Percentiles rank a stretch among this genome's conserved stretches.
Evolutionary conservation across 1,140 invertebrate species (phyloP).

Genomic region (Lasaia peninsularis): DNA sequence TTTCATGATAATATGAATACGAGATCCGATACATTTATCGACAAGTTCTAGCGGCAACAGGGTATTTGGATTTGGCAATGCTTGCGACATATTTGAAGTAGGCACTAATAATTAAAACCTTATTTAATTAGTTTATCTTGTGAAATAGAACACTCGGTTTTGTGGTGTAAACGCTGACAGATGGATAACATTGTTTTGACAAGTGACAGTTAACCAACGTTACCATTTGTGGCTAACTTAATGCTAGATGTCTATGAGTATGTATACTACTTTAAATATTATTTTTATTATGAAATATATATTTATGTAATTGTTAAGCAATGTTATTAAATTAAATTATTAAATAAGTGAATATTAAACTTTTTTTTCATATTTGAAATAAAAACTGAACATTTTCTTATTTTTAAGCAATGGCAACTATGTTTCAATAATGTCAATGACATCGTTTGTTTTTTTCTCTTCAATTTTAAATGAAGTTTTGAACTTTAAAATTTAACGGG

Average conservation of each 20-base stretch:
- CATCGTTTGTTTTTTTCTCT: too few relatives aligned
- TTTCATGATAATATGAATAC: slow-evolving; percentile 99
- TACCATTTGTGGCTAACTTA: neutral
- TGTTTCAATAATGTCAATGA: too few relatives aligned
- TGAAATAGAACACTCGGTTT: neutral
- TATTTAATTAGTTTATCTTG: neutral
- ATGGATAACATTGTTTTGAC: neutral
- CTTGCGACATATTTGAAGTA: slow-evolving; percentile 47
- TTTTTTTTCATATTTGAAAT: too few relatives aligned
- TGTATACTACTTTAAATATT: too few relatives aligned
- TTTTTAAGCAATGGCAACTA: too few relatives aligned
- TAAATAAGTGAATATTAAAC: too few relatives aligned
- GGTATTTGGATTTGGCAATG: slow-evolving; percentile 64
- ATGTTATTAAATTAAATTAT: too few relatives aligned
- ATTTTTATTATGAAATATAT: too few relatives aligned
- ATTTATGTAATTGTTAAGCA: too few relatives aligned
- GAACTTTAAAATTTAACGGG: slow-evolving; percentile 5
- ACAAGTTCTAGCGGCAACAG: slow-evolving; percentile 88
- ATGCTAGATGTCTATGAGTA: too few relatives aligned
- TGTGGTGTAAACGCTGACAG: neutral
- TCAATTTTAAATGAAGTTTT: slow-evolving; percentile 3
- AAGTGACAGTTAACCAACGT: slow-evolving; percentile 1
- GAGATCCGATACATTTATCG: slow-evolving; percentile 99
- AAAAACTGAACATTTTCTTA: too few relatives aligned
- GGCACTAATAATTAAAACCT: neutral